A percentile compares a stretch with the other conserved stretches of the same genome.
phyloP scores from a whole-genome alignment of 2,888 invertebrate species.

The Drosophila algonquin region DNA sequence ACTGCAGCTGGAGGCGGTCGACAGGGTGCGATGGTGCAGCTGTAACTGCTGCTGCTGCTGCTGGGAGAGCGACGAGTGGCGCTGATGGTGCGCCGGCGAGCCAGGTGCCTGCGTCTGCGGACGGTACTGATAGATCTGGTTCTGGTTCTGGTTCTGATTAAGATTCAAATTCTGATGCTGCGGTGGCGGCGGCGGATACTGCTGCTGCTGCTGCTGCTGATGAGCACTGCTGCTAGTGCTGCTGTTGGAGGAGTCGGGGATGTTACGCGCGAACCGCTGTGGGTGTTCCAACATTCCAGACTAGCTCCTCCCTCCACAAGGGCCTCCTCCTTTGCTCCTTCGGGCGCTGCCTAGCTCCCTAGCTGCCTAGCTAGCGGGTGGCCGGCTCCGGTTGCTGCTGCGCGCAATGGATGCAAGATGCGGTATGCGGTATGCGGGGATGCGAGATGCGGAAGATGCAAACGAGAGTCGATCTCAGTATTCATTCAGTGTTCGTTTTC shows the following conservation, averaged over 20 bases:
- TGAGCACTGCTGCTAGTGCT: conserved; percentile 61
- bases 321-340: conserved; percentile 37
- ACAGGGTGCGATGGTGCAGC: conserved; percentile 83
- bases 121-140: conserved; percentile 79
- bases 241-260: conserved; percentile 85
- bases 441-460: background rate
- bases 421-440: conserved; percentile 5
- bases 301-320: conserved; percentile 58
- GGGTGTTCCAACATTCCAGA: conserved; percentile 84
- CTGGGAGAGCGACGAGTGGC: conserved; percentile 72
- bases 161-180: conserved; percentile 71
- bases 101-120: conserved; percentile 67
- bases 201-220: conserved; percentile 60
- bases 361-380: conserved; percentile 27
- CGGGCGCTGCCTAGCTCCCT: conserved; percentile 19
- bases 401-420: conserved; percentile 38
- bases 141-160: conserved; percentile 46
- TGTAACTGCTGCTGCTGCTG: conserved; percentile 66
- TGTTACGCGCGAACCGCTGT: conserved; percentile 89
- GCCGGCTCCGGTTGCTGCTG: conserved; percentile 28
- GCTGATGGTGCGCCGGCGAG: conserved; percentile 81
- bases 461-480: conserved; percentile 1
- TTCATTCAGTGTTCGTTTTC: conserved; percentile 2
- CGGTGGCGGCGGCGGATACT: conserved; percentile 76
- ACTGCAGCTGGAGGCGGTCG: conserved; percentile 83